A percentile compares a stretch with the other conserved stretches of the same genome.
phyloP scores from a whole-genome alignment of 1,140 invertebrate genomes.

The Solenopsis fugax region DNA sequence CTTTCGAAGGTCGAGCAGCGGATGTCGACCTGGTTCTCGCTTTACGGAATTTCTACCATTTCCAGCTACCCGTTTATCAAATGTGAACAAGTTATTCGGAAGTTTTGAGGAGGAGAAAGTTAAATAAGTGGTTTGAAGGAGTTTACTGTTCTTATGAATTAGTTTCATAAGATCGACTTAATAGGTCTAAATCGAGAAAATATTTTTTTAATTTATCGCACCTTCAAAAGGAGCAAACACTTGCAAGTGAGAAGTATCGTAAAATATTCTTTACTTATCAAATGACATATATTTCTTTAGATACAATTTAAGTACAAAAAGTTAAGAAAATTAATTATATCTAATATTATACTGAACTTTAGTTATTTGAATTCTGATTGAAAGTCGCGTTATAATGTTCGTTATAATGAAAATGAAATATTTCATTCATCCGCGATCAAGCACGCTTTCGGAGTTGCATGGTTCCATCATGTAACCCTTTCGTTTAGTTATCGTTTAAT shows the following conservation, averaged over 20 bases:
- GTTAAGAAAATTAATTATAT: background rate
- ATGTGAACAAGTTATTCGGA: background rate
- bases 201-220: background rate
- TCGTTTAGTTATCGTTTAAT: background rate
- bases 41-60: background rate
- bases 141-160: background rate
- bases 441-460: background rate
- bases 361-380: too few relatives aligned
- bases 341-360: too few relatives aligned
- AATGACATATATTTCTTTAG: background rate
- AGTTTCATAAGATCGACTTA: background rate
- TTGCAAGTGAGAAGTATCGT: background rate
- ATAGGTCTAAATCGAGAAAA: background rate
- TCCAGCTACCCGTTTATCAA: background rate
- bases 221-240: background rate
- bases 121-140: background rate
- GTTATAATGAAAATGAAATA: background rate
- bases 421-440: background rate
- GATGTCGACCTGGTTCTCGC: background rate
- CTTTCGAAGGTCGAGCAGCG: slow-evolving; percentile 7
- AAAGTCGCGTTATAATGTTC: background rate
- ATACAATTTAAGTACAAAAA: background rate
- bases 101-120: background rate
- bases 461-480: background rate
- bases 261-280: background rate